These are phyloP conservation scores for Dolichomitus sp. DNA, from an alignment of 2,888 invertebrate species.

Conservation along the genomic window DNA sequence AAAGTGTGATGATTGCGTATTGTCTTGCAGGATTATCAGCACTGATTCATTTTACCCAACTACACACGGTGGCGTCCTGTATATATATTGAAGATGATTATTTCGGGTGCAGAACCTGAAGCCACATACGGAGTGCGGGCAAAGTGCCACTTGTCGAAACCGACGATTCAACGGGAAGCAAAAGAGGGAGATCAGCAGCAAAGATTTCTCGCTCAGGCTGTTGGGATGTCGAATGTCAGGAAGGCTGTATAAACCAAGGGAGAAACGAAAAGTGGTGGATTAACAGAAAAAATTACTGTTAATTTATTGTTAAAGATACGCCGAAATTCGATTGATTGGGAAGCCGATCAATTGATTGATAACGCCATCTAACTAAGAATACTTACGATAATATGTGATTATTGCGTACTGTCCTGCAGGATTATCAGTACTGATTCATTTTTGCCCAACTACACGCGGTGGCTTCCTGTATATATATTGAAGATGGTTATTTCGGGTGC, in stretches of 20 bases:
- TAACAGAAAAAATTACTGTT: no score
- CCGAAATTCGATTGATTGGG: no score
- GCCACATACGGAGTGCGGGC: no score
- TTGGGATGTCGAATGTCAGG: constrained; percentile 62
- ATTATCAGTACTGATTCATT: background rate
- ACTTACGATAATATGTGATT: background rate
- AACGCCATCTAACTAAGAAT: no score
- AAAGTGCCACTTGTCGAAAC: constrained; percentile 63
- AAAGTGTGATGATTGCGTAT: background rate
- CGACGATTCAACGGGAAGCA: constrained; percentile 68
- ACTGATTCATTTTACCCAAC: background rate
- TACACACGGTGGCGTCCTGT: background rate
- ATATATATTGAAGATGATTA: background rate
- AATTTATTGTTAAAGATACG: no score
- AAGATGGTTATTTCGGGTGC: background rate
- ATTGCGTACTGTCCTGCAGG: background rate
- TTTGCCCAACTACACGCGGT: background rate
- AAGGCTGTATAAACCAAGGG: constrained; percentile 63
- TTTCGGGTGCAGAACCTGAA: background rate
- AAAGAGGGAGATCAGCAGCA: constrained; percentile 53
- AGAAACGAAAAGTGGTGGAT: constrained; percentile 80
- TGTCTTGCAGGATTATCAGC: background rate
- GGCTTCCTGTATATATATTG: background rate
- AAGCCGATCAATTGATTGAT: no score
- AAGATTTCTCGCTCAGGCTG: constrained; percentile 18